These are phyloP conservation scores for Oxystoma pomonae DNA, from an alignment of 2,888 invertebrate genomes.

Conservation along the genomic window DNA sequence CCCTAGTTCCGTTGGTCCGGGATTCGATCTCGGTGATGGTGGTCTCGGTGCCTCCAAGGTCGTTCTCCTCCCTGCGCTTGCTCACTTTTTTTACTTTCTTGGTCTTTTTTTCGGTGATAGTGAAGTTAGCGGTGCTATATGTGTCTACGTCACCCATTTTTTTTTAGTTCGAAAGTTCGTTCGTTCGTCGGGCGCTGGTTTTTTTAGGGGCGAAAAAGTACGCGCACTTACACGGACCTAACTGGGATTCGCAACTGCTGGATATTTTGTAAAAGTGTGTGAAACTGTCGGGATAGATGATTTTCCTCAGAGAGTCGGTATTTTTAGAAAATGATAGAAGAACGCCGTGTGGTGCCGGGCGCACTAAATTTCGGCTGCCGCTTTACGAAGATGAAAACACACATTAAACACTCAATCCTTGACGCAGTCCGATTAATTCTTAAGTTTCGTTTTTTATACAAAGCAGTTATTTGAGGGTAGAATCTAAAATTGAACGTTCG, in stretches of 20 bases:
- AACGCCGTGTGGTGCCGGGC: constrained; percentile 41
- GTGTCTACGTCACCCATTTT: constrained; percentile 88
- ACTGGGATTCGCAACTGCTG: constrained; percentile 25
- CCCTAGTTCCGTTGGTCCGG: constrained; percentile 60
- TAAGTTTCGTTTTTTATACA: not conserved
- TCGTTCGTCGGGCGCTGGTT: not conserved
- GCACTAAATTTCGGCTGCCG: constrained; percentile 30
- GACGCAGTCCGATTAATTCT: constrained; percentile 31
- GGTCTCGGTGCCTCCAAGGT: constrained; percentile 67
- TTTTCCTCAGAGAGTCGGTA: constrained; percentile 34
- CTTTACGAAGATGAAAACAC: constrained; percentile 32
- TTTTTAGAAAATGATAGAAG: constrained; percentile 49
- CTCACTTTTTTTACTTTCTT: constrained; percentile 90
- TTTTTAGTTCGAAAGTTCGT: not conserved
- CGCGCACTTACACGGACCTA: constrained; percentile 30
- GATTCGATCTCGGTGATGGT: constrained; percentile 76
- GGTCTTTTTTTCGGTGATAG: constrained; percentile 79
- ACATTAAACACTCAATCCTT: constrained; percentile 33
- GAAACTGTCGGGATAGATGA: constrained; percentile 38
- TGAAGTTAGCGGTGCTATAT: constrained; percentile 67
- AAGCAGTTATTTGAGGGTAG: too few species aligned
- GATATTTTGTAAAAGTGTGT: constrained; percentile 41
- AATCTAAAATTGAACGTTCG: too few species aligned
- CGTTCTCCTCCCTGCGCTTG: constrained; percentile 72
- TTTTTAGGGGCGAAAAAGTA: not conserved